phyloP scores from a whole-genome alignment of 1,140 invertebrate genomes.

The Sitophilus oryzae region DNA sequence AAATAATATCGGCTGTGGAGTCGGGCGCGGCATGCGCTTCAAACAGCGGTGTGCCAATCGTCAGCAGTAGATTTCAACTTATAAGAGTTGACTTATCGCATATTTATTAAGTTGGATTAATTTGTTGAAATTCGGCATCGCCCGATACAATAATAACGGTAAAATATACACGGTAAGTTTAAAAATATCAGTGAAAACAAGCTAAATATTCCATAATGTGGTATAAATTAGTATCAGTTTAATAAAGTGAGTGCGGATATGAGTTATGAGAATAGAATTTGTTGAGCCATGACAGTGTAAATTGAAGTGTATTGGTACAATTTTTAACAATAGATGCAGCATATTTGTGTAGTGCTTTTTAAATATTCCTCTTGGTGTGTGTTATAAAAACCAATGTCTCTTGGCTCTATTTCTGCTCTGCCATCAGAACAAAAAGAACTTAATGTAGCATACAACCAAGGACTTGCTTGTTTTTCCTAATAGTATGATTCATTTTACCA shows the following conservation, averaged over 20 bases:
- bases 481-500: constrained; percentile 18
- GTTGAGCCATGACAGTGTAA: constrained; percentile 33
- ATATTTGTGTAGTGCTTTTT: constrained; percentile 24
- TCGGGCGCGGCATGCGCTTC: constrained; percentile 28
- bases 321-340: constrained; percentile 18
- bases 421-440: no score
- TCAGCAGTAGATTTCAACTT: constrained; percentile 17
- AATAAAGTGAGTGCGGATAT: constrained; percentile 24
- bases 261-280: constrained; percentile 29
- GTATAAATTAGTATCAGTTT: constrained; percentile 3
- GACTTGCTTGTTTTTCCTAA: constrained; percentile 2
- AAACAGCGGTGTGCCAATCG: no score
- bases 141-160: constrained; percentile 28
- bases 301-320: constrained; percentile 25
- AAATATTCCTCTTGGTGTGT: no score
- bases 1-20: constrained; percentile 13
- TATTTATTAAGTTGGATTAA: constrained; percentile 22
- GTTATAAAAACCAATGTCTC: no score
- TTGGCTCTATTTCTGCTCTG: no score
- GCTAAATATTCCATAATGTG: constrained; percentile 3
- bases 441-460: no score
- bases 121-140: constrained; percentile 20
- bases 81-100: constrained; percentile 19
- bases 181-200: constrained; percentile 14
- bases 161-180: constrained; percentile 28